Evolutionary conservation across 2,113 vertebrate genomes (phyloP), one percentile per base, ranked within the genome.

Genomic region (Larimichthys polyactis): DNA sequence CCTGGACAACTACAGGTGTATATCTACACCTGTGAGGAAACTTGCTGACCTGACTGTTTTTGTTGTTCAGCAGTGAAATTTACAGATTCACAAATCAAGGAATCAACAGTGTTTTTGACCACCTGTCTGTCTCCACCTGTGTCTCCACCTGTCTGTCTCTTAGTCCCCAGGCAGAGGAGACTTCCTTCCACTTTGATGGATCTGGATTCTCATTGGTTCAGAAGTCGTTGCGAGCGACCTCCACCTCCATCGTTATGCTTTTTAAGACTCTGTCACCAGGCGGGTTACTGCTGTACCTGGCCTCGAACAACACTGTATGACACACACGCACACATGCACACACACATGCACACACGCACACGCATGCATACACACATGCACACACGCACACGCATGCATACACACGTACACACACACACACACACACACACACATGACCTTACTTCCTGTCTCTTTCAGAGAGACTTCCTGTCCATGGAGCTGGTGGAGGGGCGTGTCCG

Each of bases 111-210:
- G 36, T 40, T 46, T 46, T 14, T 46, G 44, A 46, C 43, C 3
- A 17, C 32, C 29, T 62, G 20, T 29, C 55, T 76, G 67, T 86
- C 64, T 60, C 43, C 3, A n/a, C 32, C 29, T 62, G 20, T 29
- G 65, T 86, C 64, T 60, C 52, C 5, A n/a, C 14, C 12, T 79
- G 54, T 71, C 29, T 66, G 8, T 20, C 15, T 83, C 52, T 29
- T 78, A 99, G 98, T 87, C 95, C 95, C 3, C 97, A 97, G 87
- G 92, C 95, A 27, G 97, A 98, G 85, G 98, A 98, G 52, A 94
- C 96, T 0, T 95, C 98, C 1, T 99, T 99, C 90, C 94, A 97
- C 81, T 99, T 98, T 81, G 98, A 99, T 54, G 98, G 98, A 52
- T 97, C 95, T 36, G 98, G 98, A 3, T 99, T 96, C 86, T 97